Percentiles rank a stretch among this genome's conserved stretches.
Conservation (phyloP, 1,140 invertebrate species). For the Hycleus cichorii region DNA sequence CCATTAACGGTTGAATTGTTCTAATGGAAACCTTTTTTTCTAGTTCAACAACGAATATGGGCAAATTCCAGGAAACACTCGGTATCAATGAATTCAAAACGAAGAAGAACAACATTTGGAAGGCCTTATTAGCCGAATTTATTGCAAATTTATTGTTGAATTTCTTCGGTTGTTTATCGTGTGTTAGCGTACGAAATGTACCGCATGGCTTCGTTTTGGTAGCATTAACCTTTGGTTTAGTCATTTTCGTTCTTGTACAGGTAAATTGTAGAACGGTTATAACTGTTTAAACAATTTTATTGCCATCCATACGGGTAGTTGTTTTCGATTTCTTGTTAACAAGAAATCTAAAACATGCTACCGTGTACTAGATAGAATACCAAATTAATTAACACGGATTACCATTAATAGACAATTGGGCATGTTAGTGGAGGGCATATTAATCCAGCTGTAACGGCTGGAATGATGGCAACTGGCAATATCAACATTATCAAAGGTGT, state of each 20-base stretch:
- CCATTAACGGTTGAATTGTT: too few relatives aligned
- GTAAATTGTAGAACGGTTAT: slow-evolving; percentile 41
- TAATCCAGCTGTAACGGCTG: slow-evolving; percentile 83
- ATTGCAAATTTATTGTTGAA: slow-evolving; percentile 74
- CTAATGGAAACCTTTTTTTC: too few relatives aligned
- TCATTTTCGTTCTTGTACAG: slow-evolving; percentile 72
- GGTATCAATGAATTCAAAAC: slow-evolving; percentile 60
- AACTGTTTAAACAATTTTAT: too few relatives aligned
- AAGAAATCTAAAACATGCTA: neutral
- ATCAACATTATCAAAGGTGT: slow-evolving; percentile 66
- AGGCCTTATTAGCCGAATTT: slow-evolving; percentile 76
- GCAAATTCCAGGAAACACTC: slow-evolving; percentile 52
- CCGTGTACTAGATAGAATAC: neutral
- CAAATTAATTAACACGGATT: neutral
- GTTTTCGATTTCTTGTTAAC: neutral
- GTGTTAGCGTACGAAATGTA: slow-evolving; percentile 44
- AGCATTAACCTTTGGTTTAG: slow-evolving; percentile 77
- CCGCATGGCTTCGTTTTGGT: slow-evolving; percentile 64
- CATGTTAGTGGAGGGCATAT: slow-evolving; percentile 87
- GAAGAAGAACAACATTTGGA: slow-evolving; percentile 50
- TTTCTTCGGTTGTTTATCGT: slow-evolving; percentile 76
- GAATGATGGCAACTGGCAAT: slow-evolving; percentile 69
- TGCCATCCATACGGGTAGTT: too few relatives aligned
- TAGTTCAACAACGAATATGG: slow-evolving; percentile 29
- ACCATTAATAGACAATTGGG: slow-evolving; percentile 58